phyloP scores from a whole-genome alignment of 2,888 invertebrate species.

The Heliothis peltigera region DNA sequence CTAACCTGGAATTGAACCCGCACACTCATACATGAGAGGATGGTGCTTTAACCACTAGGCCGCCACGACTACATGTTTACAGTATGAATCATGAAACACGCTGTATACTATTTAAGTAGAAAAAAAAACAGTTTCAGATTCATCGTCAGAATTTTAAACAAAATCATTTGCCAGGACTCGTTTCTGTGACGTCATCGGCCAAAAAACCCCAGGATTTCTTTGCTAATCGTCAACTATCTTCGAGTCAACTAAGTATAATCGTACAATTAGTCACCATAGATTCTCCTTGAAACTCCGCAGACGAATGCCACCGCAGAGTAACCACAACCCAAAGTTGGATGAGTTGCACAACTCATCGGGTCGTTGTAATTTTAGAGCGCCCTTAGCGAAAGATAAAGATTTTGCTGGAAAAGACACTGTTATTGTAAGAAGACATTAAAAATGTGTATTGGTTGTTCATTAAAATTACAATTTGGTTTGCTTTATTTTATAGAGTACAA shows the following conservation, averaged over 20 bases:
- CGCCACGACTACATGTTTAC: too few relatives aligned
- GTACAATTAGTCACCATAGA: slow-evolving; percentile 11
- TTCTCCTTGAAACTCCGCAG: slow-evolving; percentile 61
- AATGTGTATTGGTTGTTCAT: too few relatives aligned
- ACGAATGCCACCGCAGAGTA: slow-evolving; percentile 60
- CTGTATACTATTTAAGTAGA: too few relatives aligned
- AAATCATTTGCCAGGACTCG: background rate
- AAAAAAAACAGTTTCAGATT: background rate
- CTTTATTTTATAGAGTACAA: too few relatives aligned
- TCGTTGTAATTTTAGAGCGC: slow-evolving; percentile 62
- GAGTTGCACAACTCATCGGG: slow-evolving; percentile 69
- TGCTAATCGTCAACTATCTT: background rate
- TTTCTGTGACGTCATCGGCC: background rate
- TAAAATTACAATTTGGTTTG: too few relatives aligned
- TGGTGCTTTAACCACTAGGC: too few relatives aligned
- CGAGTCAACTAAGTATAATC: background rate
- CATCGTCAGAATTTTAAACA: background rate
- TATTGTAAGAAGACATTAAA: background rate
- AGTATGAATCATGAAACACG: too few relatives aligned
- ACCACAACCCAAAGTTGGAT: slow-evolving; percentile 66
- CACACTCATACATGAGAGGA: too few relatives aligned
- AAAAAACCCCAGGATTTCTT: background rate
- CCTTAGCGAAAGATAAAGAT: slow-evolving; percentile 20
- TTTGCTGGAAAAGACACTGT: slow-evolving; percentile 44
- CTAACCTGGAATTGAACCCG: too few relatives aligned